Percentiles rank a stretch among this genome's conserved stretches.
Evolutionary conservation across 2,888 invertebrate species (phyloP).

Genomic region (Ichneumoninae sp.): DNA sequence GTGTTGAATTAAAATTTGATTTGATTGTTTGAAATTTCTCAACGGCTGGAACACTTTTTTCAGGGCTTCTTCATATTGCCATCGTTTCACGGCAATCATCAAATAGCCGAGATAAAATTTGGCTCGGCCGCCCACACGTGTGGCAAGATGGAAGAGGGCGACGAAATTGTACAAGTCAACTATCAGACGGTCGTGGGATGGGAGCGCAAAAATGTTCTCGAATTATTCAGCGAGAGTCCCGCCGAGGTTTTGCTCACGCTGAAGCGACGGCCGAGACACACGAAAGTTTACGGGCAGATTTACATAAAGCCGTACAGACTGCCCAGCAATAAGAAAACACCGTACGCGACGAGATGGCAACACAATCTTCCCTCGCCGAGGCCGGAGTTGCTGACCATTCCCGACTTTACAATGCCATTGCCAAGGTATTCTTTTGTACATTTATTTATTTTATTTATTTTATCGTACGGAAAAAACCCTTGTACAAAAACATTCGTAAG

Average conservation of each 20-base stretch:
- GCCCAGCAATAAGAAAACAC: slow-evolving; percentile 89
- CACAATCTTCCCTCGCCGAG: slow-evolving; percentile 89
- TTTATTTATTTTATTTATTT: background rate
- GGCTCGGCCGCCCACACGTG: slow-evolving; percentile 97
- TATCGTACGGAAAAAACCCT: background rate
- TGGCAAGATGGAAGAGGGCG: slow-evolving; percentile 96
- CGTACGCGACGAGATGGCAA: slow-evolving; percentile 88
- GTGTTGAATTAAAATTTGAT: background rate
- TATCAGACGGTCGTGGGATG: slow-evolving; percentile 92
- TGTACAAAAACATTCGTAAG: background rate
- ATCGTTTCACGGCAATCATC: slow-evolving; percentile 91
- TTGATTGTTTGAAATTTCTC: background rate
- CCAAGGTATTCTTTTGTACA: slow-evolving; percentile 83
- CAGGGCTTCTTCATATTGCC: slow-evolving; percentile 95
- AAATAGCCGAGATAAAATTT: slow-evolving; percentile 95
- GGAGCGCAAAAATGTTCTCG: slow-evolving; percentile 91
- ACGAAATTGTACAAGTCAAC: slow-evolving; percentile 95
- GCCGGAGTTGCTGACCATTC: slow-evolving; percentile 87
- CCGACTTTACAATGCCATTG: slow-evolving; percentile 87
- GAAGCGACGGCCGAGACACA: slow-evolving; percentile 93
- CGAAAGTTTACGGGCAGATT: slow-evolving; percentile 91
- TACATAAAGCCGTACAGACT: slow-evolving; percentile 90
- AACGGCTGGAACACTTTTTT: slow-evolving; percentile 58
- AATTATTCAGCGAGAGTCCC: slow-evolving; percentile 90
- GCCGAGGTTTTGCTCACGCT: slow-evolving; percentile 93